A percentile compares a stretch with the other conserved stretches of the same genome.
Evolutionary conservation across 2,797 vertebrate genomes (phyloP).

Genomic region (Petrocephalus schoutedeni): DNA sequence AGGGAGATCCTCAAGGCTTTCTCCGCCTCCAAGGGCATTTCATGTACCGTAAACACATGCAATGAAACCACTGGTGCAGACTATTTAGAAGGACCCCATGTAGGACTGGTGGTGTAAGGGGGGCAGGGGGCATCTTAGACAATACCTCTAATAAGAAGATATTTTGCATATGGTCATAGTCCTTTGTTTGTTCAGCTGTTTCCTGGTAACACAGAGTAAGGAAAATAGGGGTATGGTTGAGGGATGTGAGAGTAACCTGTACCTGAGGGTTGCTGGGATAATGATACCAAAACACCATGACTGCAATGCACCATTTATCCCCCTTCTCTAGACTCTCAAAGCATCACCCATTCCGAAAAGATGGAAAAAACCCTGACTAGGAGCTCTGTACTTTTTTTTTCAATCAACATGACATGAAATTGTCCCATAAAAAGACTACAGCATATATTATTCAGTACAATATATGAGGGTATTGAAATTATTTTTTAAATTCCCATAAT

Average conservation of each 20-base stretch:
- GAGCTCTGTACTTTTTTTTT: background rate
- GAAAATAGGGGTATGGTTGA: background rate
- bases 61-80: background rate
- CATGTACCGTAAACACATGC: background rate
- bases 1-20: slow-evolving; percentile 9
- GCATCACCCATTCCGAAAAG: background rate
- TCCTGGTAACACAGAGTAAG: background rate
- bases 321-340: background rate
- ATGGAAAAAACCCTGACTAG: background rate
- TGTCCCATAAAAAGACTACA: background rate
- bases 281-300: background rate
- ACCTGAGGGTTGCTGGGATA: background rate
- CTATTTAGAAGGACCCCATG: background rate
- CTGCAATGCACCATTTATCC: background rate
- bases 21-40: background rate
- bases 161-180: background rate
- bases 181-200: background rate
- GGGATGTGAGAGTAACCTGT: background rate
- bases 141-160: background rate
- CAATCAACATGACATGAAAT: background rate
- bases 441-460: background rate
- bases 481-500: background rate
- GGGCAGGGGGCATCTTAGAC: background rate
- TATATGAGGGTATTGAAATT: background rate
- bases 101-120: background rate